These are phyloP conservation scores for Ceratina australensis DNA, from an alignment of 1,140 invertebrate genomes.

Conservation along the genomic window DNA sequence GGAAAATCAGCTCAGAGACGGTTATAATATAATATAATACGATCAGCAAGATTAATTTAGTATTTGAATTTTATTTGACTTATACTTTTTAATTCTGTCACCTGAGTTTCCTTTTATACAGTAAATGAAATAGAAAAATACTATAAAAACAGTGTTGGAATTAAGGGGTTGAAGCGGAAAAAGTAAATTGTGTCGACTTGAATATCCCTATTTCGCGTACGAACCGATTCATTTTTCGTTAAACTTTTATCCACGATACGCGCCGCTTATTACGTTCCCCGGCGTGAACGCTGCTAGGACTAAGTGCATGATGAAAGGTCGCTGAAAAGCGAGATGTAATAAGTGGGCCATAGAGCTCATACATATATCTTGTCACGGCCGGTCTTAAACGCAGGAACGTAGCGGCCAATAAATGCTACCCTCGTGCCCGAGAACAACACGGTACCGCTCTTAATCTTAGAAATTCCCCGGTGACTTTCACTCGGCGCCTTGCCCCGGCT, in stretches of 20 bases:
- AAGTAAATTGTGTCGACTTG: too few species aligned
- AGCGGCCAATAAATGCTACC: slow-evolving; percentile 7
- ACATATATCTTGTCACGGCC: slow-evolving; percentile 36
- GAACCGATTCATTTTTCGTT: slow-evolving; percentile 9
- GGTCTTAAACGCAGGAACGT: slow-evolving; percentile 27
- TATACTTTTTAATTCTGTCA: too few species aligned
- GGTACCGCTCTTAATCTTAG: slow-evolving; percentile 24
- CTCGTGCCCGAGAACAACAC: slow-evolving; percentile 13
- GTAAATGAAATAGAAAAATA: too few species aligned
- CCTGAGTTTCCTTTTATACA: too few species aligned
- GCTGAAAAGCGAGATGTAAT: background rate
- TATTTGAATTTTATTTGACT: too few species aligned
- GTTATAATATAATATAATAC: too few species aligned
- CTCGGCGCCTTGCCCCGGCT: background rate
- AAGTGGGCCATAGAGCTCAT: slow-evolving; percentile 2
- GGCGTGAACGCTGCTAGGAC: background rate
- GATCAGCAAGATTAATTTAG: background rate
- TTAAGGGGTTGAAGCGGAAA: too few species aligned
- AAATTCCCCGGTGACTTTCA: slow-evolving; percentile 35
- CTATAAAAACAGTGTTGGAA: too few species aligned
- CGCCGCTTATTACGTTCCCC: slow-evolving; percentile 8
- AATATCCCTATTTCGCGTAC: background rate
- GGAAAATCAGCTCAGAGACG: too few species aligned
- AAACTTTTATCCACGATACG: background rate
- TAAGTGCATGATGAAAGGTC: slow-evolving; percentile 12